A percentile compares a stretch with the other conserved stretches of the same genome.
Evolutionary conservation across 2,797 vertebrate species (phyloP).

Genomic region (Eutrigla gurnardus): DNA sequence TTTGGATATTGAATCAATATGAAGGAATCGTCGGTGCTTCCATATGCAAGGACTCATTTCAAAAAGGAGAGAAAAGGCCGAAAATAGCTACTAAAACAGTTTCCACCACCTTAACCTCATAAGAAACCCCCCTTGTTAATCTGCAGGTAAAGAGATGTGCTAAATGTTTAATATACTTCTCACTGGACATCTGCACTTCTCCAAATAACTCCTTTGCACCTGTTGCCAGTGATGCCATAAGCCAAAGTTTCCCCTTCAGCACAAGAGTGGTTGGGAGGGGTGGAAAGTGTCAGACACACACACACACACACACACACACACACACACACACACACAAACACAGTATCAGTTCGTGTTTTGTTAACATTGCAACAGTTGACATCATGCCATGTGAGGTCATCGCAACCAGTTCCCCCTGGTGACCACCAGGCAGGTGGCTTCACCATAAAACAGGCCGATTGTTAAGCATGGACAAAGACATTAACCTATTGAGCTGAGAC

Average conservation of each 20-base stretch:
- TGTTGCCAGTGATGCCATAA: conserved; percentile 87
- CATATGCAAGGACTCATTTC: conserved; percentile 10
- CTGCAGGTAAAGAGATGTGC: conserved; percentile 27
- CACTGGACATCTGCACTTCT: conserved; percentile 66
- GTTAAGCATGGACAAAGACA: conserved; percentile 37
- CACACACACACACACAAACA: conserved; percentile 11
- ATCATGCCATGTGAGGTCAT: conserved; percentile 88
- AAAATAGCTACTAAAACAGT: conserved; percentile 21
- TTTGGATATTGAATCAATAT: conserved; percentile 44
- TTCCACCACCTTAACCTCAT: neutral
- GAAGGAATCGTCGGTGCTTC: conserved; percentile 12
- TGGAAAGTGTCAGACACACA: conserved; percentile 60
- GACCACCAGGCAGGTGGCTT: conserved; percentile 87
- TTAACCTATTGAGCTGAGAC: neutral
- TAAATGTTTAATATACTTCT: conserved; percentile 50
- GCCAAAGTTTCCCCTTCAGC: conserved; percentile 72
- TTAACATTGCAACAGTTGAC: conserved; percentile 87
- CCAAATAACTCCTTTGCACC: conserved; percentile 85
- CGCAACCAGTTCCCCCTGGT: conserved; percentile 78
- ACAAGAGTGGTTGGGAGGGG: conserved; percentile 56
- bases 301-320: conserved; percentile 32
- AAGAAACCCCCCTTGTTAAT: conserved; percentile 46
- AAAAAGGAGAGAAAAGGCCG: conserved; percentile 10
- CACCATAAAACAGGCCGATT: conserved; percentile 40
- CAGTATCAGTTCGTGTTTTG: conserved; percentile 86